Percentiles rank a stretch among this genome's conserved stretches.
Conservation (phyloP, 2,888 invertebrate genomes). For the Hirudinaria manillensis region DNA sequence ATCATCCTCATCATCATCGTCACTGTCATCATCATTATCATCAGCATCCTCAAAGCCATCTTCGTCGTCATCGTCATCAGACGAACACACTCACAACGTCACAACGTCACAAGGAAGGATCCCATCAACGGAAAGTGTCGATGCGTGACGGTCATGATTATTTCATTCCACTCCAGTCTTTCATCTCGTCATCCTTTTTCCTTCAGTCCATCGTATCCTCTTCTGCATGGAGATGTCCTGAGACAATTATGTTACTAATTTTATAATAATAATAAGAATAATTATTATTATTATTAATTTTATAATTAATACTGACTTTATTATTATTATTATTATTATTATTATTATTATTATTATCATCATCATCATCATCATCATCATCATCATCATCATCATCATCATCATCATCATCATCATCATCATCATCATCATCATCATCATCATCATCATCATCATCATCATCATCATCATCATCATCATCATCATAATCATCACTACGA, state of each 20-base stretch:
- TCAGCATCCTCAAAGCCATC: constrained; percentile 22
- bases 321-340: constrained; percentile 19
- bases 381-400: constrained; percentile 23
- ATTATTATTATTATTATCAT: constrained; percentile 16
- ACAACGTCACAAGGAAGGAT: no score
- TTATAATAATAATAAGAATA: no score
- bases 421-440: constrained; percentile 21
- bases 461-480: constrained; percentile 21
- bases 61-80: constrained; percentile 11
- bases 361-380: constrained; percentile 20
- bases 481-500: not conserved
- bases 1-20: constrained; percentile 11
- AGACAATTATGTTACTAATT: no score
- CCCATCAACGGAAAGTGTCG: no score
- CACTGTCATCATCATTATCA: constrained; percentile 13
- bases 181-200: no score
- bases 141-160: no score
- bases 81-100: no score
- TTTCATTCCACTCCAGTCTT: no score
- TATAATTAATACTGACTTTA: no score
- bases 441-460: constrained; percentile 23
- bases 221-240: no score
- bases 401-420: constrained; percentile 22
- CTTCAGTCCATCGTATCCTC: no score
- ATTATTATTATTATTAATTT: no score